Evolutionary conservation across 2,888 invertebrate genomes (phyloP), one percentile per base, ranked within the genome.

Genomic region (Lasioglossum zephyrum): DNA sequence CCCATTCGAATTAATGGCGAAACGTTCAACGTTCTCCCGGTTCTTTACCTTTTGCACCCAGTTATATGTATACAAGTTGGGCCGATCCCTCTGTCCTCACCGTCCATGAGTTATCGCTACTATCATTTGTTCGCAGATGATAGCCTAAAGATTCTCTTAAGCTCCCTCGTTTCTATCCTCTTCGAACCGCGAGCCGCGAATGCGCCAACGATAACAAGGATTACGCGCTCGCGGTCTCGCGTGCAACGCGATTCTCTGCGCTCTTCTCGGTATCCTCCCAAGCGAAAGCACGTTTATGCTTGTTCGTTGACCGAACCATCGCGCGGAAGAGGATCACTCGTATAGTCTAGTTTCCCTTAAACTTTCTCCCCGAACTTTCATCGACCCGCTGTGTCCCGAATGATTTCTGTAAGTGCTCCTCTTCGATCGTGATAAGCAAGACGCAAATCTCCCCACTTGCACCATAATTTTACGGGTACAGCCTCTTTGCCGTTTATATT

Each of bases 1-100:
- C 36, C 3, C 18, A 63, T 18, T 9, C 18, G 22, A 53, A 82
- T 73, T 73, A 80, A 49, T 73, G 39, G 78, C 66, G 49, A 70
- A 70, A 16, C 44, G 53, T 75, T 75, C 57, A n/a, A 36, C n/a
- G 63, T 26, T 31, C 8, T 36, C 8, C 66, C 36, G 36, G 31
- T 36, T 66, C 36, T 66, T 66, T 66, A 66, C 66, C 36, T 18
- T 6, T 66, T 60, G 60, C 11, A 2, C 26, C 26, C 11, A 26
- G 26, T 26, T 26, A 2, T 8, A 3, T 4, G 44, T 60, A 16
- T 16, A 26, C 60, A 60, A 26, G 26, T 5, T 13, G 26, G 4
- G 13, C 53, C 36, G 2, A 22, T 60, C 60, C 60, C 26, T 60
- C 26, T 60, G 60, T 60, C 60, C 16, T 26, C 60, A 13, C 60